phyloP scores from a whole-genome alignment of 2,888 invertebrate genomes.

The Allophyes oxyacanthae region DNA sequence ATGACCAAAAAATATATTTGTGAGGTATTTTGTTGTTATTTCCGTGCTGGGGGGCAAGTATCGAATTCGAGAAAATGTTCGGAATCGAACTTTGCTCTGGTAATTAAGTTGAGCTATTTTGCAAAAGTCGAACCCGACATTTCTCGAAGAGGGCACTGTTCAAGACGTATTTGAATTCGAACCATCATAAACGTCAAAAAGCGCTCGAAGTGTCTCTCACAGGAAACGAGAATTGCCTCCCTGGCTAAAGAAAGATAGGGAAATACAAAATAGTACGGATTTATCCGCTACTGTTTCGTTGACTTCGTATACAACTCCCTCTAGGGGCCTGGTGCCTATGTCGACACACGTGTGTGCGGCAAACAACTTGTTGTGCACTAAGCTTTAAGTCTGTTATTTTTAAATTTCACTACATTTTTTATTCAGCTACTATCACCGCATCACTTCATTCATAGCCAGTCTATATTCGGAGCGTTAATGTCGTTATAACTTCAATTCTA shows the following conservation, averaged over 20 bases:
- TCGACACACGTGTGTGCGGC: no score
- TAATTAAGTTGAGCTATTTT: no score
- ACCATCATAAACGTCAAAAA: no score
- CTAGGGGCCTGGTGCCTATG: no score
- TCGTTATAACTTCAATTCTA: constrained; percentile 27
- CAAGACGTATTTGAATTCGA: no score
- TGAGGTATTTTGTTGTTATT: constrained; percentile 32
- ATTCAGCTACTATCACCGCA: not conserved
- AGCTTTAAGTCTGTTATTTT: not conserved
- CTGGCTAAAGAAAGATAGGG: constrained; percentile 8
- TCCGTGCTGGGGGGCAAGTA: constrained; percentile 22
- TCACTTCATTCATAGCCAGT: not conserved
- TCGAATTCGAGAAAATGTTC: no score
- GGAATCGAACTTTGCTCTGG: no score
- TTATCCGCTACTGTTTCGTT: constrained; percentile 7
- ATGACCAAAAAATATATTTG: constrained; percentile 32
- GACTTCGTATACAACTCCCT: no score
- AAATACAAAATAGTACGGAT: constrained; percentile 6
- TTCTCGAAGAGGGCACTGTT: no score
- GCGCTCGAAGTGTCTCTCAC: no score
- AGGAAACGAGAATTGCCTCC: no score
- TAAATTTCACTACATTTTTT: not conserved
- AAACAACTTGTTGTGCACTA: not conserved
- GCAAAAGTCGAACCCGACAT: no score
- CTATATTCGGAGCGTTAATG: constrained; percentile 16